These are phyloP conservation scores for Lamellibrachia columna DNA, from an alignment of 2,888 invertebrate genomes.

Conservation along the genomic window DNA sequence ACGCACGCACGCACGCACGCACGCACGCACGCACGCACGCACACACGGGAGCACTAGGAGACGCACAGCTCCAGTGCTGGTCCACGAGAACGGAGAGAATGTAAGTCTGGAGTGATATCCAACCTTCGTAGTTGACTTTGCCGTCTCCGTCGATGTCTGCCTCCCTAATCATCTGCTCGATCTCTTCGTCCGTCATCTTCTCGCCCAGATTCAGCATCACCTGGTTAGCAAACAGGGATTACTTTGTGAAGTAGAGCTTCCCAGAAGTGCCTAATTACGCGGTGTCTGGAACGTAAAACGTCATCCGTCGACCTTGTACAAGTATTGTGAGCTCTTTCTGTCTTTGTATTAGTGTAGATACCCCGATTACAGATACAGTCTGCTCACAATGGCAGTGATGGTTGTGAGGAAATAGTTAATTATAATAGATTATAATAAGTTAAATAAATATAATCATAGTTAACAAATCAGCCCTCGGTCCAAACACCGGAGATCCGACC, in stretches of 20 bases:
- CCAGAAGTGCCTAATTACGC: not conserved
- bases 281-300: no score
- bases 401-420: no score
- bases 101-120: not conserved
- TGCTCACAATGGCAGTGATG: no score
- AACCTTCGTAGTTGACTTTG: constrained; percentile 22
- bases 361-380: no score
- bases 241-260: not conserved
- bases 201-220: constrained; percentile 25
- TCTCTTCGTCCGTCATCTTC: constrained; percentile 24
- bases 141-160: constrained; percentile 22
- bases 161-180: constrained; percentile 22
- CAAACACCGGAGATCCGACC: no score
- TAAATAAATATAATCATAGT: no score
- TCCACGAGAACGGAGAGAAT: not conserved
- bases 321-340: no score
- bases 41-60: not conserved
- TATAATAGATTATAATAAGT: no score
- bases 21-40: not conserved
- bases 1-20: not conserved
- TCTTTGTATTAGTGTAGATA: no score
- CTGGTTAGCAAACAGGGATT: not conserved
- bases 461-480: no score
- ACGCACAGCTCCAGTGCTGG: not conserved
- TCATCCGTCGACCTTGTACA: no score